Conservation (phyloP, 2,888 invertebrate genomes). For the Patella caerulea region DNA sequence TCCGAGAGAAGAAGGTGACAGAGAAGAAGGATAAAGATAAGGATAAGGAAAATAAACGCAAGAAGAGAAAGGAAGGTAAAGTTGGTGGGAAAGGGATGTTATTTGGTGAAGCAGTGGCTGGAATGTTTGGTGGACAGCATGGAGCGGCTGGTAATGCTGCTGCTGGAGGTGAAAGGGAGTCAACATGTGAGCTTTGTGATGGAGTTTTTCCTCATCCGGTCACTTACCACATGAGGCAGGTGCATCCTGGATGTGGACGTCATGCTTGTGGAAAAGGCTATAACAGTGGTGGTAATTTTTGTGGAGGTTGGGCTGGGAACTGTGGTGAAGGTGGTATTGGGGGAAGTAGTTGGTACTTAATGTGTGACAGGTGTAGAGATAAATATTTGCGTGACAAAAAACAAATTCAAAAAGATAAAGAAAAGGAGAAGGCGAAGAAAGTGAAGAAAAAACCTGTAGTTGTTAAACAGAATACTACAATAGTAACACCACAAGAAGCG, state of each 20-base stretch:
- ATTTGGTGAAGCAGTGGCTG: conserved; percentile 59
- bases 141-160: conserved; percentile 42
- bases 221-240: conserved; percentile 90
- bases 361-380: conserved; percentile 92
- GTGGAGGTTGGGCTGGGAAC: conserved; percentile 89
- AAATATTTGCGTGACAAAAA: conserved; percentile 76
- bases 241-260: conserved; percentile 92
- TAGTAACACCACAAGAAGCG: conserved; percentile 61
- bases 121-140: conserved; percentile 38
- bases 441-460: conserved; percentile 48
- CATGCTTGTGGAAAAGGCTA: conserved; percentile 90
- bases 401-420: conserved; percentile 64
- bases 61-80: conserved; percentile 77
- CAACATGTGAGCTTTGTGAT: conserved; percentile 89
- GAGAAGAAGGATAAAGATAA: conserved; percentile 65
- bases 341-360: conserved; percentile 87
- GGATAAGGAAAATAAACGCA: conserved; percentile 61
- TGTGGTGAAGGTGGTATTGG: conserved; percentile 89
- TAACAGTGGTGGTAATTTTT: conserved; percentile 90
- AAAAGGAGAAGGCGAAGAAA: conserved; percentile 67
- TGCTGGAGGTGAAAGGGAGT: conserved; percentile 70
- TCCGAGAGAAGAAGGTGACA: conserved; percentile 54
- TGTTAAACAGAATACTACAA: conserved; percentile 42
- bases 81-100: conserved; percentile 52
- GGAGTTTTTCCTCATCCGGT: conserved; percentile 79